Base-by-base conservation (phyloP, 2,113 vertebrate genomes). In the Xyliphius kryptos region DNA sequence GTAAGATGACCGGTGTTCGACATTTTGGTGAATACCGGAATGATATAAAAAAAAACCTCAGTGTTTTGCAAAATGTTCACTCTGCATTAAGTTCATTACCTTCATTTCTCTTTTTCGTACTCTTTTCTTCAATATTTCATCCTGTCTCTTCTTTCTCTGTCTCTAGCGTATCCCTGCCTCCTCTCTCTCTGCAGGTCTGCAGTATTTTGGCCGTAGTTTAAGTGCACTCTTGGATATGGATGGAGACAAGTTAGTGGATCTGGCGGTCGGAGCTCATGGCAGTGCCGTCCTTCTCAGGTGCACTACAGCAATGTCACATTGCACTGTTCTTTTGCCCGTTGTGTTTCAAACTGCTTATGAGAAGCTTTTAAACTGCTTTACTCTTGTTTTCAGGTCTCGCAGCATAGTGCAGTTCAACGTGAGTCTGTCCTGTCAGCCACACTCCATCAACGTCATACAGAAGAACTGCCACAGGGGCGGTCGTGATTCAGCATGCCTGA, bases 141-240 rank as follows among this genome's bases (percentile, higher is more conserved):
- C 20, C n/a, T 65, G 20, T 38, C 17, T 26, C n/a, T 43, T 43
- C 40, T 12, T 12, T 12, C 16, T 36, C 20, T 70, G 32, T 16
- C 20, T 53, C 36, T 80, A 98, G 95, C 89, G 91, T 53, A 86
- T 98, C 17, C 75, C 87, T 10, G 90, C 87, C 1, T 75, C 76
- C 2, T 83, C 80, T 0, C 77, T 97, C 71, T 87, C 83, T 1
- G 70, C 79, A 0, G 57, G 77, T 6, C 89, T 97, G 66, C 81
- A 79, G n/a, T 97, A 97, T 63, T 97, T 97, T 32, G 95, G 95
- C n/a, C 89, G 91, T 62, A 97, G 94, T 47, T 69, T 95, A 69
- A 94, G 91, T 0, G 91, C 88, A 12, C 83, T 72, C 13, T 44
- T 88, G 56, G 95, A 96, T 80, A 74, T 93, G 81, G 92, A 93